A percentile compares a stretch with the other conserved stretches of the same genome.
Conservation (phyloP, 2,797 vertebrate species). For the Lophius americanus region DNA sequence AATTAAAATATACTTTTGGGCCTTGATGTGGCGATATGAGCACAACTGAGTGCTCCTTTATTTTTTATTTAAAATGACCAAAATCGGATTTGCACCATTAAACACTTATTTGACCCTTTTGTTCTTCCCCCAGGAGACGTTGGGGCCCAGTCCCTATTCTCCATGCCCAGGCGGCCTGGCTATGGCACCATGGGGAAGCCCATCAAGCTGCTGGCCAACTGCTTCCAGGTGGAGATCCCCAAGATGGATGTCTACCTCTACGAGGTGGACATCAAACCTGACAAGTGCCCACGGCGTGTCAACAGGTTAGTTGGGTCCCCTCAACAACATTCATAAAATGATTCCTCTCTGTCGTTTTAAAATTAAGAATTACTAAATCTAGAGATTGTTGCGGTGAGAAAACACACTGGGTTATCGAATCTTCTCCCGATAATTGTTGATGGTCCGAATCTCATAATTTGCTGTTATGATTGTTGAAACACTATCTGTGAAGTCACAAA, state of each 20-base stretch:
- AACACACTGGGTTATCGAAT: background rate
- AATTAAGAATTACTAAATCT: background rate
- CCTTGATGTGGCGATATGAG: too few species aligned
- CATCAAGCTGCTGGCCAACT: constrained; percentile 99
- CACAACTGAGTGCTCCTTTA: too few species aligned
- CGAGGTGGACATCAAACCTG: constrained; percentile 99
- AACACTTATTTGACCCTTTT: background rate
- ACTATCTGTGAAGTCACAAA: background rate
- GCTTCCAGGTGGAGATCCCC: constrained; percentile 99
- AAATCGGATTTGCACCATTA: background rate
- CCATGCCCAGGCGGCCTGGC: constrained; percentile 95
- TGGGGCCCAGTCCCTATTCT: constrained; percentile 97
- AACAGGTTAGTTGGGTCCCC: constrained; percentile 85
- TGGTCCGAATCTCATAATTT: background rate
- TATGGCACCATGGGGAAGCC: constrained; percentile 99
- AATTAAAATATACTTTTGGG: too few species aligned
- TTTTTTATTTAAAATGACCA: background rate
- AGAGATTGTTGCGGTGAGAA: background rate
- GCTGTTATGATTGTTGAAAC: background rate
- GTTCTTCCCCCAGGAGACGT: constrained; percentile 84
- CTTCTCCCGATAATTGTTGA: background rate
- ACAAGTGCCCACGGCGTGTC: constrained; percentile 97
- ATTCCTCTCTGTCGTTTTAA: background rate
- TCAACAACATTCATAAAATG: background rate
- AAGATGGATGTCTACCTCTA: constrained; percentile 99